phyloP scores from a whole-genome alignment of 1,140 invertebrate species.

The Penaeus japonicus region DNA sequence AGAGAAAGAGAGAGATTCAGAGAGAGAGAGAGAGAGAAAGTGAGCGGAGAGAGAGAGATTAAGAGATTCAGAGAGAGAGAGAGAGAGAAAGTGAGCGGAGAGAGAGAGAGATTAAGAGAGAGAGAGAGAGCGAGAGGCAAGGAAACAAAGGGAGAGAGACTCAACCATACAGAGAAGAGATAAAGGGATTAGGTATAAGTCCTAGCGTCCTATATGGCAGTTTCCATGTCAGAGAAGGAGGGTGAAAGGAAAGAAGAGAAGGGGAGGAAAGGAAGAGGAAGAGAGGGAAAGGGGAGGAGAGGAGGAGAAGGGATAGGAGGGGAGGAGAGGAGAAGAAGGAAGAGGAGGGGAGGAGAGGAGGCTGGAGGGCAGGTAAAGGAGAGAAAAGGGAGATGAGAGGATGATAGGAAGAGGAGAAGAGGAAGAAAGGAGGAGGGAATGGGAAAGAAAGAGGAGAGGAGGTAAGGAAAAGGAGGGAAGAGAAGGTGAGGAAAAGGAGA shows the following conservation, averaged over 20 bases:
- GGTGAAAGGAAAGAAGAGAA: neutral
- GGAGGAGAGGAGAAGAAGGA: neutral
- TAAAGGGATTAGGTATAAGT: no score
- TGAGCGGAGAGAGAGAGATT: no score
- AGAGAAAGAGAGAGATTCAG: no score
- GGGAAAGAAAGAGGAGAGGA: neutral
- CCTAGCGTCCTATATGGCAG: no score
- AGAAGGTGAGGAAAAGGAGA: neutral
- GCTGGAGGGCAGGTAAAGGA: neutral
- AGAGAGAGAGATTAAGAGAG: no score
- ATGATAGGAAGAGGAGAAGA: no score
- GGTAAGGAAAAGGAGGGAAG: neutral
- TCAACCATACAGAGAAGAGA: no score
- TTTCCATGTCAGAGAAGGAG: neutral
- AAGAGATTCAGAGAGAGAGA: no score
- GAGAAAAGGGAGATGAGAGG: neutral
- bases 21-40: no score
- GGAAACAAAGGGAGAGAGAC: no score
- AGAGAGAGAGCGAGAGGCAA: no score
- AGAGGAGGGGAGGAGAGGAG: neutral
- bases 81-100: no score
- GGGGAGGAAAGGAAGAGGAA: neutral
- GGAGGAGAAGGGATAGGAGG: neutral
- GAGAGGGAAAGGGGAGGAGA: neutral
- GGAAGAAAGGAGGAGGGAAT: neutral